Conservation (phyloP, 2,888 invertebrate genomes). For the Volucella bombylans region DNA sequence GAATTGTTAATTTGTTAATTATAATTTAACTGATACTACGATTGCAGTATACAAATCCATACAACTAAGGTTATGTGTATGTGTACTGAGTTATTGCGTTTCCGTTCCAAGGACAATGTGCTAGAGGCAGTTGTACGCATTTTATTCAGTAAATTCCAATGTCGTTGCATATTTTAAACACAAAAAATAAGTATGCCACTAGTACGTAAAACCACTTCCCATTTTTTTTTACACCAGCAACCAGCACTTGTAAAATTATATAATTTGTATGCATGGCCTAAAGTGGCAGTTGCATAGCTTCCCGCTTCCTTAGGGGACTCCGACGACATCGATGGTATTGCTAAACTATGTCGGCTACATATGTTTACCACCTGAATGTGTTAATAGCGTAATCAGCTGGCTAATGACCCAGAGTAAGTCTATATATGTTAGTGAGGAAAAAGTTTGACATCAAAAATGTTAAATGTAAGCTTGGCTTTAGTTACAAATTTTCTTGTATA, state of each 20-base stretch:
- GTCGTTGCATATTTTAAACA: conserved; percentile 10
- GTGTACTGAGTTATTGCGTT: background rate
- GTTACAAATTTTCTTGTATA: too few relatives aligned
- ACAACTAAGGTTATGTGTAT: too few relatives aligned
- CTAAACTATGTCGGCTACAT: background rate
- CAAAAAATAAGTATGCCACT: conserved; percentile 2
- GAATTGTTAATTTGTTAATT: too few relatives aligned
- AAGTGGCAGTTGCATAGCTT: background rate
- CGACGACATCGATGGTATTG: background rate
- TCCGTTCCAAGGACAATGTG: conserved; percentile 30
- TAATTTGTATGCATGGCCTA: conserved; percentile 48
- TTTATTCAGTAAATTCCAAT: background rate
- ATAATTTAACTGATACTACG: too few relatives aligned
- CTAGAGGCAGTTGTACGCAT: conserved; percentile 12
- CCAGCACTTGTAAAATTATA: conserved; percentile 20
- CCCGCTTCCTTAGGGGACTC: conserved; percentile 42
- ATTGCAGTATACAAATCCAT: too few relatives aligned
- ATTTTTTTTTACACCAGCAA: background rate
- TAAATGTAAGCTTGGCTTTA: background rate
- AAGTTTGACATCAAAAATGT: background rate
- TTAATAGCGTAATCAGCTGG: conserved; percentile 11
- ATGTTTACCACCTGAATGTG: conserved; percentile 12
- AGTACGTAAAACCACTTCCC: conserved; percentile 33
- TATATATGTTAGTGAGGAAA: background rate
- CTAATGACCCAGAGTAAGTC: background rate